Conservation (phyloP, 2,113 vertebrate genomes). For the Xenotilapia flavipinnis region DNA sequence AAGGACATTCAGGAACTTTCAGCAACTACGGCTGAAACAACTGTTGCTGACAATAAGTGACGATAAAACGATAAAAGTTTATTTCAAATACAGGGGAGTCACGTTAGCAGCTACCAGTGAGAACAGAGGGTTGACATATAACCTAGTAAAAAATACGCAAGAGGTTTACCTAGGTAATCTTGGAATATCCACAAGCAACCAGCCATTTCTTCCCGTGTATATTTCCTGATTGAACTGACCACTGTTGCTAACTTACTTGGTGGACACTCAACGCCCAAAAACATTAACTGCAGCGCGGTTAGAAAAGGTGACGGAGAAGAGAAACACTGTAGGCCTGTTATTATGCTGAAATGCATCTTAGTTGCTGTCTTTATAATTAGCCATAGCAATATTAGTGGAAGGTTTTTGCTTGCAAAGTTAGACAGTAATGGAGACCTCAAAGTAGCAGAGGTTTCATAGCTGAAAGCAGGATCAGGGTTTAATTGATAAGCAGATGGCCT, state of each 20-base stretch:
- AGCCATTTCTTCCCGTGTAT: not conserved
- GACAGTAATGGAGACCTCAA: not conserved
- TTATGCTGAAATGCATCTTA: not conserved
- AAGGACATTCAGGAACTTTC: not conserved
- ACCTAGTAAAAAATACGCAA: not conserved
- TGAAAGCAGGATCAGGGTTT: not conserved
- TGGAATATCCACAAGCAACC: not conserved
- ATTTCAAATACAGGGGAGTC: not conserved
- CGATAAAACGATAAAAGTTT: rapidly evolving
- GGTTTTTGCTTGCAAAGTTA: not conserved
- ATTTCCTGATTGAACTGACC: not conserved
- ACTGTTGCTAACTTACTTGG: not conserved
- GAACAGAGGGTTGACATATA: not conserved
- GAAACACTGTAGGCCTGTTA: not conserved
- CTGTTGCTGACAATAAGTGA: not conserved
- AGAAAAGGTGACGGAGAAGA: not conserved
- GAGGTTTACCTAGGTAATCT: not conserved
- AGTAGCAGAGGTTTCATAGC: not conserved
- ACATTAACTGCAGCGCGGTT: not conserved
- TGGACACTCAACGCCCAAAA: not conserved
- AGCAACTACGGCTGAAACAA: not conserved
- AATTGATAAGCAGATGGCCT: not conserved
- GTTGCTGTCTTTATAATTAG: not conserved
- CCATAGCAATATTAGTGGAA: not conserved
- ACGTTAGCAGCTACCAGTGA: not conserved